Percentiles rank a stretch among this genome's conserved stretches.
phyloP scores from a whole-genome alignment of 92 coral and sea anemone genomes.

The Umimayanthus chanpuru region DNA sequence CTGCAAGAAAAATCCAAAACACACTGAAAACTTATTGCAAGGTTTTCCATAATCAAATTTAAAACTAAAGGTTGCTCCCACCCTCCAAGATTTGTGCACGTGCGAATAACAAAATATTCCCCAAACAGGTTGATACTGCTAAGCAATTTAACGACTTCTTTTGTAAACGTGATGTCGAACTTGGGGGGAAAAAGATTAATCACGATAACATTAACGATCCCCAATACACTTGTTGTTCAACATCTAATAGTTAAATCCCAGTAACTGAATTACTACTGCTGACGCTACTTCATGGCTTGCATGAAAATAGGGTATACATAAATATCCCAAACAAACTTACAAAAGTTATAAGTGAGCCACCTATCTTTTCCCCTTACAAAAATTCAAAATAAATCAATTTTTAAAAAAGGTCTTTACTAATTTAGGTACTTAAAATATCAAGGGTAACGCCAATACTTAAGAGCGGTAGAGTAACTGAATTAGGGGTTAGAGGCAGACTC shows the following conservation, averaged over 20 bases:
- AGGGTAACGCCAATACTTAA: conserved; percentile 61
- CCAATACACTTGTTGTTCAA: conserved; percentile 31
- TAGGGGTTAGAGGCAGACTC: no score
- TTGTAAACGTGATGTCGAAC: conserved; percentile 47
- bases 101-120: conserved; percentile 39
- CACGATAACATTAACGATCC: conserved; percentile 14
- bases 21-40: no score
- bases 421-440: conserved; percentile 54
- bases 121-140: conserved; percentile 51
- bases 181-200: conserved; percentile 41
- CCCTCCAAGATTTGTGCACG: conserved; percentile 39
- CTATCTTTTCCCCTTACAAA: conserved; percentile 51
- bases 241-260: conserved; percentile 51
- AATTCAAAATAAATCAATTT: conserved; percentile 64
- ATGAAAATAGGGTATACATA: conserved; percentile 50
- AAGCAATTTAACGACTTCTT: conserved; percentile 49
- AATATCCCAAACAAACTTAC: conserved; percentile 61
- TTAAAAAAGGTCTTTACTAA: conserved; percentile 46
- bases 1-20: no score
- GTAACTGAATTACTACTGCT: conserved; percentile 37
- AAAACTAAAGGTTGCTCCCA: conserved; percentile 40
- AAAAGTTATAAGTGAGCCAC: conserved; percentile 56
- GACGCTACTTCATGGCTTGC: conserved; percentile 30
- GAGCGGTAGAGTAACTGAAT: conserved; percentile 53
- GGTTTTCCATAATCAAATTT: no score